Base-by-base conservation (phyloP, 2,888 invertebrate species). In the Orthosia incerta region DNA sequence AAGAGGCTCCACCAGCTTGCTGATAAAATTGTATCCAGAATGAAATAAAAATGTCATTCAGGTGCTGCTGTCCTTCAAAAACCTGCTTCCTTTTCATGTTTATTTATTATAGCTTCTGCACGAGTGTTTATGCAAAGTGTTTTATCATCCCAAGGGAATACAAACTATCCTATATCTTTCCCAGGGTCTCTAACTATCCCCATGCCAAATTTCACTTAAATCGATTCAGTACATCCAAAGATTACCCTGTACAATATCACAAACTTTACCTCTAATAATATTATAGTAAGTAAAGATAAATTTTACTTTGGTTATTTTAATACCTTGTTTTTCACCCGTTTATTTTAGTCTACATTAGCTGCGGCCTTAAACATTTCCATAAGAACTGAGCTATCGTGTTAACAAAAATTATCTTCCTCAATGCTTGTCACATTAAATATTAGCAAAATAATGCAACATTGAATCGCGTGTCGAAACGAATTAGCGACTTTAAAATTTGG, bases 361-460 rank as follows among this genome's bases (percentile, higher is more conserved):
- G 26, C 46, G 63, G 60, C 72, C 72, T 74, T 56, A 59, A 46
- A 69, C 1, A 82, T 71, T 66, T 60, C 50, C 78, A 74, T 76
- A 72, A 69, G 74, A 82, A 68, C 39, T 56, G 48, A 67, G 50
- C 1, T 71, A 67, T 63, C 72, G 69, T 73, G 67, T 74, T 62
- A 39, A 26, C 23, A 51, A 56, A 79, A 71, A 69, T 71, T 74
- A 68, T 86, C n/a, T 75, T 75, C 53, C 26, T 63, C 31, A 73
- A 74, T 67, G 76, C 59, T 73, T 85, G 83, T 86, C 81, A 72
- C 72, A 81, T 84, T 71, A 56, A 67, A 69, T 77, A 76, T 79
- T 76, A 61, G 16, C 60, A 39, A 72, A 69, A 79, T 80, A 80
- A 86, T 76, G 67, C 48, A 26, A 60, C 57, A 71, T 69, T 67